Evolutionary conservation across 2,888 invertebrate genomes (phyloP).

Genomic region (Patella ulyssiponensis): DNA sequence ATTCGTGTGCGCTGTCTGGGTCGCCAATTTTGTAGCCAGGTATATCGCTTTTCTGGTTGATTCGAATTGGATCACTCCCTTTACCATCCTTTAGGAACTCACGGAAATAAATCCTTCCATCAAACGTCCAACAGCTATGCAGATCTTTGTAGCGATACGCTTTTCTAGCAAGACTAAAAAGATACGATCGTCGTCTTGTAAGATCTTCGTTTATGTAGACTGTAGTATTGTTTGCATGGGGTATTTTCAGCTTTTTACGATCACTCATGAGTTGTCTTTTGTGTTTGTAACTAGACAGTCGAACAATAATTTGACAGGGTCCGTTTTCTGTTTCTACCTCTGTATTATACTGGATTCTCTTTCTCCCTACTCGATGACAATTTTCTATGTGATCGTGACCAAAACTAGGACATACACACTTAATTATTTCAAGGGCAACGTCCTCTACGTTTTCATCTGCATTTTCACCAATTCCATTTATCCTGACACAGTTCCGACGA

Average conservation of each 20-base stretch:
- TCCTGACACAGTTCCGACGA: conserved; percentile 1
- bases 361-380: neutral
- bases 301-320: neutral
- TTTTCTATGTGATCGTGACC: neutral
- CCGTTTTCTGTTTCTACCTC: neutral
- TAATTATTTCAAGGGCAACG: neutral
- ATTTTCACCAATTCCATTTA: neutral
- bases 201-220: too few relatives aligned
- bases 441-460: neutral
- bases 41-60: neutral
- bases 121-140: neutral
- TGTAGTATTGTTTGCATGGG: too few relatives aligned
- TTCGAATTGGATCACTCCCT: neutral
- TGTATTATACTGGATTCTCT: neutral
- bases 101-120: neutral
- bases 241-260: neutral
- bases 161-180: neutral
- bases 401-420: neutral
- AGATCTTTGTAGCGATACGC: neutral
- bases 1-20: too few relatives aligned
- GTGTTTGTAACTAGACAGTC: neutral
- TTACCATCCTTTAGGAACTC: neutral
- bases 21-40: neutral
- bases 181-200: neutral
- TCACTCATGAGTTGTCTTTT: conserved; percentile 5